Evolutionary conservation across 2,113 vertebrate species (phyloP).

Genomic region (Corythornis vintsioides): DNA sequence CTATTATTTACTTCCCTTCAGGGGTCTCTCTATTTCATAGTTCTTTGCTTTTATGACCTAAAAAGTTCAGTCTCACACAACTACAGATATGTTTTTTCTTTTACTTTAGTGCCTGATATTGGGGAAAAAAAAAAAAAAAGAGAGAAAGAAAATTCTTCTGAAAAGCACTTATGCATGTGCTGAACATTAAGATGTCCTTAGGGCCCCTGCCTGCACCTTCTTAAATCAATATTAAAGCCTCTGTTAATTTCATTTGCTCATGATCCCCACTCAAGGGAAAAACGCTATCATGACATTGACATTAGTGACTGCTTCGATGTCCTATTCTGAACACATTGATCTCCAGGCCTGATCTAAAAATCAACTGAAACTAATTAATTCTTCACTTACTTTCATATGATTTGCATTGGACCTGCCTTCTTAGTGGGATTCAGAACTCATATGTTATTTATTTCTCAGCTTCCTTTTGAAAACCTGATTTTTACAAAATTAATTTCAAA

Average conservation of each 20-base stretch:
- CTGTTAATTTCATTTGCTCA: constrained; percentile 21
- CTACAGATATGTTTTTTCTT: neutral
- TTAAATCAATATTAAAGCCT: constrained; percentile 38
- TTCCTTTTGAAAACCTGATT: neutral
- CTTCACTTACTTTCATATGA: neutral
- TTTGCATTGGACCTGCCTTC: neutral
- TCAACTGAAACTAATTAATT: neutral
- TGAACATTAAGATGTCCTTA: neutral
- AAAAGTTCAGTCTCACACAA: neutral
- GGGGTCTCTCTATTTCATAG: neutral
- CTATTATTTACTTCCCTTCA: neutral
- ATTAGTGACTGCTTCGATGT: neutral
- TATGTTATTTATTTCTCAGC: neutral
- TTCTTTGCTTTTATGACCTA: neutral
- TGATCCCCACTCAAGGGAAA: neutral
- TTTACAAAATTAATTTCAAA: neutral
- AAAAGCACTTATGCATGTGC: neutral
- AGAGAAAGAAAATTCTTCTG: neutral
- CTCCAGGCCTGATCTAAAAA: constrained; percentile 18
- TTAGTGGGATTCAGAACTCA: neutral
- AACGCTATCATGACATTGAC: neutral
- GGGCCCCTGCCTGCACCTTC: neutral
- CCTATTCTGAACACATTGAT: neutral
- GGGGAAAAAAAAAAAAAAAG: neutral
- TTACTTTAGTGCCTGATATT: neutral